phyloP scores from a whole-genome alignment of 2,888 invertebrate genomes.

The Muschampia plurimacula region DNA sequence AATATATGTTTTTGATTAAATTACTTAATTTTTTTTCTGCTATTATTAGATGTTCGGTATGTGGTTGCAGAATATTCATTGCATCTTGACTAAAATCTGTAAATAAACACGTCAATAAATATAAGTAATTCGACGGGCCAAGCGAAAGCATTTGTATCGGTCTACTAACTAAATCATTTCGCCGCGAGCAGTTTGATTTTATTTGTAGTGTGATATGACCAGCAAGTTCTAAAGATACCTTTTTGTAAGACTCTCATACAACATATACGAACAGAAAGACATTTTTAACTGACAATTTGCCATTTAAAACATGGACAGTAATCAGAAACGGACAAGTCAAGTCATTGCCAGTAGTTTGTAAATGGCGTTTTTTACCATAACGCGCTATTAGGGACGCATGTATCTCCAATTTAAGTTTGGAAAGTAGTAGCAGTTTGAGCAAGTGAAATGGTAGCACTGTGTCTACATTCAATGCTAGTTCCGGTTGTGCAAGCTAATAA shows the following conservation, averaged over 20 bases:
- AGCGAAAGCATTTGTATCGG: slow-evolving; percentile 16
- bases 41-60: too few species aligned
- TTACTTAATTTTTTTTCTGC: too few species aligned
- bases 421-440: slow-evolving; percentile 45
- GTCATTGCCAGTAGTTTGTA: neutral
- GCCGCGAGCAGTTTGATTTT: slow-evolving; percentile 30
- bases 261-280: slow-evolving; percentile 6
- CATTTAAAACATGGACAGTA: neutral
- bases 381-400: slow-evolving; percentile 39
- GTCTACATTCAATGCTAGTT: slow-evolving; percentile 35
- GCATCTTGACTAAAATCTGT: too few species aligned
- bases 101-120: too few species aligned
- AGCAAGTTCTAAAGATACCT: slow-evolving; percentile 19
- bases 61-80: too few species aligned
- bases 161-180: slow-evolving; percentile 20
- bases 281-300: slow-evolving; percentile 1
- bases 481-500: slow-evolving; percentile 39
- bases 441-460: slow-evolving; percentile 45
- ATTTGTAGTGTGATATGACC: slow-evolving; percentile 6
- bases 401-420: slow-evolving; percentile 49
- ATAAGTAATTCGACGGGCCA: neutral
- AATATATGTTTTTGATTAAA: too few species aligned
- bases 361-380: slow-evolving; percentile 17
- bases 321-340: neutral
- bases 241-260: neutral